These are phyloP conservation scores for Drosophila meridionalis DNA, from an alignment of 2,888 invertebrate genomes.

Conservation along the genomic window DNA sequence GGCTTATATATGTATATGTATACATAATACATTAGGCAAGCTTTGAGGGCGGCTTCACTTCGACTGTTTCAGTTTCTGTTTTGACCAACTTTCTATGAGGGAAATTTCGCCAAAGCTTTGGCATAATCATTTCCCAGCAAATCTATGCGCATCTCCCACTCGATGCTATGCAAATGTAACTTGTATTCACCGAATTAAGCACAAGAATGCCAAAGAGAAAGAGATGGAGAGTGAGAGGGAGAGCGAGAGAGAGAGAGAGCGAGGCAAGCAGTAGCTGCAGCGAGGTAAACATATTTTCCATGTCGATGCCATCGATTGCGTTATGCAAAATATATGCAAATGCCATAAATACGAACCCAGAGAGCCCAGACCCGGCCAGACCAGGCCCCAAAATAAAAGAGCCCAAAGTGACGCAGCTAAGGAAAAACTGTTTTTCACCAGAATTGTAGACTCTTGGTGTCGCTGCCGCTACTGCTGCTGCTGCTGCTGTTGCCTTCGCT, in stretches of 20 bases:
- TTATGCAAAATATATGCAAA: conserved; percentile 84
- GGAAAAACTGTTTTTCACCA: conserved; percentile 63
- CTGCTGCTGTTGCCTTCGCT: conserved; percentile 21
- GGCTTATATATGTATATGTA: conserved; percentile 41
- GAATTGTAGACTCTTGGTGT: conserved; percentile 49
- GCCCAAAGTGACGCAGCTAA: conserved; percentile 57
- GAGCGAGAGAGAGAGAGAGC: conserved; percentile 15
- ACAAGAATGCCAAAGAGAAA: conserved; percentile 48
- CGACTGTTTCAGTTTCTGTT: conserved; percentile 47
- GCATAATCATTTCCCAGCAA: conserved; percentile 80
- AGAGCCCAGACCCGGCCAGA: conserved; percentile 25
- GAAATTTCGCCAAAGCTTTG: conserved; percentile 60
- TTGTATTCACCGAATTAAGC: conserved; percentile 68
- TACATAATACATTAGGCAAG: conserved; percentile 68
- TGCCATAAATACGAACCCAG: conserved; percentile 74
- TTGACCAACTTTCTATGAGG: conserved; percentile 73
- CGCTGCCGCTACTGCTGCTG: conserved; percentile 19
- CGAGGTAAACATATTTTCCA: conserved; percentile 83
- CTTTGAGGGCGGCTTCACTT: conserved; percentile 61
- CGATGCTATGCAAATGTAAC: conserved; percentile 67
- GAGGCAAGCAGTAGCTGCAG: conserved; percentile 47
- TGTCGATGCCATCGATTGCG: conserved; percentile 84
- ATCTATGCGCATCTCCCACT: conserved; percentile 80
- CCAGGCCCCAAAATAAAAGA: conserved; percentile 25
- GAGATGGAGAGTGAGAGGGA: conserved; percentile 6